Evolutionary conservation across 2,113 vertebrate species (phyloP), one percentile per base, ranked within the genome.

Genomic region (Ctenomys sociabilis): DNA sequence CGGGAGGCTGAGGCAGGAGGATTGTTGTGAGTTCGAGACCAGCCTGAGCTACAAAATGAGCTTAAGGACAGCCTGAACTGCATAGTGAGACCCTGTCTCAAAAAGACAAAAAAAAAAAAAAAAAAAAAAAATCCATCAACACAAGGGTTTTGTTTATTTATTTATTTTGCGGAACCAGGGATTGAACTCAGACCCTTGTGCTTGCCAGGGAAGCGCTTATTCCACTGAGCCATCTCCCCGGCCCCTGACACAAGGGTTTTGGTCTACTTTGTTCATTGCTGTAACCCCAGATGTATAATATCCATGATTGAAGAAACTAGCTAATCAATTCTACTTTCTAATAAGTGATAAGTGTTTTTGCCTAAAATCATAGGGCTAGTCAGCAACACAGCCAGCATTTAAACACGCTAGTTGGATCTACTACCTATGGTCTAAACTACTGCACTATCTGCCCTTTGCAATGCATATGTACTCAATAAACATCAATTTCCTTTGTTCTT

Each of bases 401-500:
- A 88, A 80, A 81, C 7, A 91, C 59, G 30, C 16, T 73, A 66
- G 32, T 17, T 49, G 64, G 75, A 22, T 88, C 17, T 22, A 66
- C 24, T 24, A 49, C 45, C 21, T 21, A 63, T 3, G 73, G 70
- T 32, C 37, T 43, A 35, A 17, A 32, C 40, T 32, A 64, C 7
- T 19, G 73, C 17, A 8, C 17, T 30, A 93, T 7, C 54, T 10
- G 21, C 16, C 12, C 54, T 86, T 43, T 19, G n/a, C 73, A 78
- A 90, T 10, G 21, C 40, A 87, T 43, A 8, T 9, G 19, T 32
- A 32, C 17, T 16, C 22, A n/a, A 45, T 61, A 64, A 52, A 54
- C 26, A 83, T 4, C 16, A 84, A 16, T 72, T 93, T 94, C 40
- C 52, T 78, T 94, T 83, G 26, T 78, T 95, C 63, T 83, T 84